Evolutionary conservation across 1,140 invertebrate genomes (phyloP).

Genomic region (Cyrtorhinus lividipennis): DNA sequence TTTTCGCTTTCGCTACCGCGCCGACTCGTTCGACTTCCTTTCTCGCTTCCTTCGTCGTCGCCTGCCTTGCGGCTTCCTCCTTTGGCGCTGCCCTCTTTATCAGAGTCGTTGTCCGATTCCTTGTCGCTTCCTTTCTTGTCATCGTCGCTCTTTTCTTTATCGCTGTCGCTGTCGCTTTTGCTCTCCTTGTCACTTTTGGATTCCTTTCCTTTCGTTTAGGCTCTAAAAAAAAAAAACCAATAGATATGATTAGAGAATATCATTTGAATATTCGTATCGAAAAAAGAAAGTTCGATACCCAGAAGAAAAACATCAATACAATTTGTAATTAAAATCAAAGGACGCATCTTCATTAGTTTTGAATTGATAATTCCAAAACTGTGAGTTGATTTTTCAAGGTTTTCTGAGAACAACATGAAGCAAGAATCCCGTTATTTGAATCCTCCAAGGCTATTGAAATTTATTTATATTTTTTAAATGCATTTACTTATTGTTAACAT

Average conservation of each 20-base stretch:
- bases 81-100: constrained; percentile 12
- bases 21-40: neutral
- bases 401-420: neutral
- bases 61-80: neutral
- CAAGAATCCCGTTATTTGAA: neutral
- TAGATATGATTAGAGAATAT: neutral
- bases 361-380: neutral
- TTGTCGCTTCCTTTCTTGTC: constrained; percentile 5
- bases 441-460: neutral
- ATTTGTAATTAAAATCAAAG: neutral
- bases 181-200: constrained; percentile 18
- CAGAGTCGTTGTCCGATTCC: neutral
- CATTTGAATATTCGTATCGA: neutral
- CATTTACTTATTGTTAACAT: neutral
- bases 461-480: neutral
- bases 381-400: neutral
- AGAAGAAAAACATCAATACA: too few relatives aligned
- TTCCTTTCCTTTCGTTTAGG: constrained; percentile 16
- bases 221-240: constrained; percentile 4
- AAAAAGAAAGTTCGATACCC: too few relatives aligned
- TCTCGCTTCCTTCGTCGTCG: neutral
- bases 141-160: constrained; percentile 15
- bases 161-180: constrained; percentile 18
- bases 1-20: neutral
- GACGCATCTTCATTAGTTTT: neutral